These are phyloP conservation scores for Tautogolabrus adspersus DNA, from an alignment of 2,113 vertebrate genomes.

Conservation along the genomic window DNA sequence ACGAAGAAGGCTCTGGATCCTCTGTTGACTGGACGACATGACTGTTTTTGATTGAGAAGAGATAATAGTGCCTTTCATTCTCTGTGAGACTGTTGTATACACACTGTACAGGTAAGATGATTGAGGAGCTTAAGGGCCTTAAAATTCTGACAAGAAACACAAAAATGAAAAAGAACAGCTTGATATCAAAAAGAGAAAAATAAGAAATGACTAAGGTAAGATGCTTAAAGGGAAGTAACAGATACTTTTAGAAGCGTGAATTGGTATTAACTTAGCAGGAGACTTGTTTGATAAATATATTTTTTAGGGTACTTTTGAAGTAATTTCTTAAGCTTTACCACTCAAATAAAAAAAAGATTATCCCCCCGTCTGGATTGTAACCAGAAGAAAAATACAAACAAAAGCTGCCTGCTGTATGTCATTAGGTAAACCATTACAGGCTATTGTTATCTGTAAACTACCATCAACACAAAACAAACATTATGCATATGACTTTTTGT, in stretches of 20 bases:
- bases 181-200: neutral
- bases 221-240: slow-evolving; percentile 11
- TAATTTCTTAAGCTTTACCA: neutral
- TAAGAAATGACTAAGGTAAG: neutral
- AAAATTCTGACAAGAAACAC: neutral
- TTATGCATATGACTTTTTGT: too few species aligned
- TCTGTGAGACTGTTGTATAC: neutral
- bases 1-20: slow-evolving; percentile 9
- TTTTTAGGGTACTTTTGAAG: neutral
- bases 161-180: slow-evolving; percentile 6
- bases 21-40: neutral
- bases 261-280: slow-evolving; percentile 12
- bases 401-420: neutral
- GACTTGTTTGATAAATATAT: slow-evolving; percentile 11
- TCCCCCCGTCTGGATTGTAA: neutral
- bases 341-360: neutral
- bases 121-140: neutral
- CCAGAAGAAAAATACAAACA: neutral
- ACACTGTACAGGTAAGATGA: slow-evolving; percentile 4
- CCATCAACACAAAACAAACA: neutral
- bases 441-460: neutral
- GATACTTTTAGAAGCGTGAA: neutral
- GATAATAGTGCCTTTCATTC: neutral
- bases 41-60: slow-evolving; percentile 14
- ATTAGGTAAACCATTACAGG: neutral